A percentile compares a stretch with the other conserved stretches of the same genome.
These are phyloP conservation scores for Paradisaea rubra DNA, from an alignment of 2,113 vertebrate species.

Conservation along the genomic window DNA sequence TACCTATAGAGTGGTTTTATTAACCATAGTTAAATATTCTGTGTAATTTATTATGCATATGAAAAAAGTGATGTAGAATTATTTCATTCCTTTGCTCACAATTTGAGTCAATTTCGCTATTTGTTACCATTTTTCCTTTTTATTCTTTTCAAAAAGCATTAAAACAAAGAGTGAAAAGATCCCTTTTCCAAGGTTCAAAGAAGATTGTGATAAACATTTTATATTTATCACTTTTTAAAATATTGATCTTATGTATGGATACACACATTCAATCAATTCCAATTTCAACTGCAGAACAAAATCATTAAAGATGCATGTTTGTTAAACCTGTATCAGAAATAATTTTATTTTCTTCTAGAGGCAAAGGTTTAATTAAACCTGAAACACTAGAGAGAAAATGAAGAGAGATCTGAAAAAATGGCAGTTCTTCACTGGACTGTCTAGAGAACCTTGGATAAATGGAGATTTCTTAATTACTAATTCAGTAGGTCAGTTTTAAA, in stretches of 20 bases:
- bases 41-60: background rate
- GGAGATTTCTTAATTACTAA: background rate
- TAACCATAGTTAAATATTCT: background rate
- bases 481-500: background rate
- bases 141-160: background rate
- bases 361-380: background rate
- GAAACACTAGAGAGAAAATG: background rate
- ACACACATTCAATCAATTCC: background rate
- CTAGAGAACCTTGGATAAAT: background rate
- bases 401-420: background rate
- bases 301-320: background rate
- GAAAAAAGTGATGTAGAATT: background rate
- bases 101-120: background rate
- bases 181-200: background rate
- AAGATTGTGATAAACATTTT: background rate
- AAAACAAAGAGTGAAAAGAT: background rate
- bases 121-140: background rate
- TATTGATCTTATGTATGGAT: background rate
- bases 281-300: background rate
- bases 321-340: background rate
- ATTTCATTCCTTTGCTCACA: background rate
- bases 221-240: background rate
- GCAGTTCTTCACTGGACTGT: background rate
- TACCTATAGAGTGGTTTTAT: background rate
- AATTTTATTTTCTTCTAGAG: background rate